Base-by-base conservation (phyloP, 2,113 vertebrate genomes). In the Rana temporaria region DNA sequence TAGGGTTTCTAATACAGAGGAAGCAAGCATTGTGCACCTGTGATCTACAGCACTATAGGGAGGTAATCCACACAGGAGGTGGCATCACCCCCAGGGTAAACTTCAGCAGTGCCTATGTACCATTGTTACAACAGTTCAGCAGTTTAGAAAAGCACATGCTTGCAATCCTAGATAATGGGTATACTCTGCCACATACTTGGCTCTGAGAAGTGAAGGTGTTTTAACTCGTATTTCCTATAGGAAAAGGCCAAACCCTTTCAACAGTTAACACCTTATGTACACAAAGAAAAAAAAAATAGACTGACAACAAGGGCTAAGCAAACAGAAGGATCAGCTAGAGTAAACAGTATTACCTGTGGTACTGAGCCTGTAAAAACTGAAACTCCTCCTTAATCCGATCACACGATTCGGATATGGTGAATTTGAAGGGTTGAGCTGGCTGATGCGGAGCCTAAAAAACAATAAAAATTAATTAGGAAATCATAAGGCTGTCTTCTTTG, bases 361-460 rank as follows among this genome's bases (percentile, higher is more conserved):
- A 98, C 85, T 98, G 97, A 82, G 97, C 97, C 91, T 98, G 96
- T 84, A 97, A 94, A 90, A 97, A 98, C 92, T 98, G 96, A 92
- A 98, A 98, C 94, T 98, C 96, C 91, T 97, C 96, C 93, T 98
- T 98, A 93, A 98, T 98, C 91, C 96, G 95, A 93, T 97, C 97
- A 90, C 96, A 95, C 87, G 96, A 97, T 87, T 98, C 96, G 79
- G 96, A 97, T 92, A 98, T 98, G 89, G 96, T 97, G 90, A 98
- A 98, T 95, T 98, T 97, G 91, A 98, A 98, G 89, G 97, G 96
- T 87, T 98, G 96, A 87, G 95, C 95, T 90, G 95, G 95, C 93
- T 98, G 96, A 89, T 97, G 96, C 84, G 96, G 96, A 88, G 96
- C 92, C 97, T 97, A 88, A 89, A 88, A 89, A 91, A 90, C 83